Evolutionary conservation across 2,888 invertebrate species (phyloP), one percentile per base, ranked within the genome.

Genomic region (Harpalus rubripes): DNA sequence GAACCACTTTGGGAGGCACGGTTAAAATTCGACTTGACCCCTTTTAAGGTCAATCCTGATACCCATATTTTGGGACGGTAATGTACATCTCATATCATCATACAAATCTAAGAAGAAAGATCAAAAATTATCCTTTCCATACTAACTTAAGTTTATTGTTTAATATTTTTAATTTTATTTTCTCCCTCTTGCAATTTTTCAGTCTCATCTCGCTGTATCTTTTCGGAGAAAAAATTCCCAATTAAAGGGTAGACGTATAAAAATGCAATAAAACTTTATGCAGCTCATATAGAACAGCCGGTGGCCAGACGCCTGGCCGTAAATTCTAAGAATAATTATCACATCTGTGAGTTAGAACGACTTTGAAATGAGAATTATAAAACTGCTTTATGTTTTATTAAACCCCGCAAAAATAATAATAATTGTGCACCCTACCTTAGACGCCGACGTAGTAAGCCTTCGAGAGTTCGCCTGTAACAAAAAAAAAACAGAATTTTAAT

Each of bases 231-330:
- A 22, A 83, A 83, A 83, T 74, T 74, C 72, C 72, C 58, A 56
- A 83, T 76, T 83, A 74, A 83, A 68, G 83, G 61, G 12, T 16
- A 18, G 76, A 76, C 83, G 74, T 76, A 74, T 83, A 76, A 83
- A 83, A 83, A 61, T 39, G 74, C 61, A 74, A 83, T 83, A 83
- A 83, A 83, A 83, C 74, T 83, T 83, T 76, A 83, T 83, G 83
- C 76, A 76, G 59, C 83, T 72, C 83, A 76, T 83, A 83, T 83
- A 83, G 74, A 83, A 61, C 83, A 83, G 58, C 83, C 83, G 83
- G 76, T 41, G 74, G 41, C 82, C 74, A 82, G 22, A 74, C 32
- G 68, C 68, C 41, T 6, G 74, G 56, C 76, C 41, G 76, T 83
- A 83, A 82, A 83, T 83, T 82, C 83, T 18, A 74, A 32, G 83